phyloP scores from a whole-genome alignment of 2,113 vertebrate genomes.

The Syngnathoides biaculeatus region DNA sequence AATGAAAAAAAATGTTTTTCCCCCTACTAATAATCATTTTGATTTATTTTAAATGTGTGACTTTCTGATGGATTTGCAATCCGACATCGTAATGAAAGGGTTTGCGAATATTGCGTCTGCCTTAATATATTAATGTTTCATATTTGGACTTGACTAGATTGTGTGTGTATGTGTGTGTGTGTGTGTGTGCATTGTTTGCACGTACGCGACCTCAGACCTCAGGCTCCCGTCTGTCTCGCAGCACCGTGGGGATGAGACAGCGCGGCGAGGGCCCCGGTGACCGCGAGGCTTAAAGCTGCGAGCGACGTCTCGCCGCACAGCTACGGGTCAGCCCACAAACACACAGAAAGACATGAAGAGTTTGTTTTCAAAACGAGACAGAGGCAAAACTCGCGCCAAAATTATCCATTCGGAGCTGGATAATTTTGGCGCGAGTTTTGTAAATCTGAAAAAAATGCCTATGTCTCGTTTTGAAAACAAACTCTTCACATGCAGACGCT shows the following conservation, averaged over 20 bases:
- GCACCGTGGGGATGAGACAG: conserved; percentile 46
- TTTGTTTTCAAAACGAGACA: too few relatives aligned
- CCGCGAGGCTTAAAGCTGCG: conserved; percentile 50
- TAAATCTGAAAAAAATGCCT: too few relatives aligned
- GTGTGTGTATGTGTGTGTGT: too few relatives aligned
- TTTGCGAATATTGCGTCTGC: background rate
- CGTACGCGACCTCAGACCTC: conserved; percentile 5
- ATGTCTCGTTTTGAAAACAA: too few relatives aligned
- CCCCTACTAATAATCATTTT: too few relatives aligned
- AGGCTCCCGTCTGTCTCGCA: conserved; percentile 40
- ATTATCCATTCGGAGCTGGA: too few relatives aligned
- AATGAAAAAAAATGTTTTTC: too few relatives aligned
- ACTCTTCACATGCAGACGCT: background rate
- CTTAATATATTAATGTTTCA: background rate
- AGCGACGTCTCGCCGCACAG: conserved; percentile 53
- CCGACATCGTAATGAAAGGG: background rate
- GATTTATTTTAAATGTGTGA: background rate
- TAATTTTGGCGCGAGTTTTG: too few relatives aligned
- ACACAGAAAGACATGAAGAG: conserved; percentile 23
- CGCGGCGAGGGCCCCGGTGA: conserved; percentile 56
- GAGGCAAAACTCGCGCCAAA: too few relatives aligned
- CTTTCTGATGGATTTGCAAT: background rate
- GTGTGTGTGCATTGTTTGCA: too few relatives aligned
- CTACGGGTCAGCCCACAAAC: conserved; percentile 58
- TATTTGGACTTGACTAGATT: background rate